A percentile compares a stretch with the other conserved stretches of the same genome.
Conservation (phyloP, 2,797 vertebrate species). For the Myiothlypis coronata region DNA sequence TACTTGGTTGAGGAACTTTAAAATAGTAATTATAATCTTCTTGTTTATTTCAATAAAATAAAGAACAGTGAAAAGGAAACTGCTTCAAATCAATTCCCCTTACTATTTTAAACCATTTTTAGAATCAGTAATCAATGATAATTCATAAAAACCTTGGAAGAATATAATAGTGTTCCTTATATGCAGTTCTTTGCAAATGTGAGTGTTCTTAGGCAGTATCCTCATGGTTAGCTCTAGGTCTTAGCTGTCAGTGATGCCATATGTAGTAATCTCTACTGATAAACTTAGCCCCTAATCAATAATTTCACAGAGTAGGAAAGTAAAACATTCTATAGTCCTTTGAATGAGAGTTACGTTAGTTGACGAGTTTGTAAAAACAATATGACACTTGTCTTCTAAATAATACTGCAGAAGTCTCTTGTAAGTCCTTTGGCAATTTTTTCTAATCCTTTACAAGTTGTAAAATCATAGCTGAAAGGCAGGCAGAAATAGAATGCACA, state of each 20-base stretch:
- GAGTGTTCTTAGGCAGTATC: background rate
- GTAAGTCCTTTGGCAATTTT: slow-evolving; percentile 73
- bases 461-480: slow-evolving; percentile 73
- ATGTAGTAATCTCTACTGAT: slow-evolving; percentile 36
- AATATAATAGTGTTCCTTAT: background rate
- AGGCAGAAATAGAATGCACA: slow-evolving; percentile 67
- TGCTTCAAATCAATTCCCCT: background rate
- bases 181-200: slow-evolving; percentile 1
- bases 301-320: slow-evolving; percentile 24
- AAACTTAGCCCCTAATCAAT: slow-evolving; percentile 21
- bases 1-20: background rate
- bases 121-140: background rate
- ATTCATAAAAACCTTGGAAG: background rate
- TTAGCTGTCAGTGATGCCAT: background rate
- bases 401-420: slow-evolving; percentile 63
- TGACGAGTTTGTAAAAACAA: slow-evolving; percentile 62
- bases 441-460: slow-evolving; percentile 68
- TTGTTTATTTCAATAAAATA: background rate
- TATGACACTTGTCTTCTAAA: slow-evolving; percentile 66
- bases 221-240: background rate
- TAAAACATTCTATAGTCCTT: slow-evolving; percentile 13
- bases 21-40: background rate
- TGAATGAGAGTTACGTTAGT: slow-evolving; percentile 39
- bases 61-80: background rate
- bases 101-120: slow-evolving; percentile 1